Base-by-base conservation (phyloP, 2,888 invertebrate species). In the Patella ulyssiponensis region DNA sequence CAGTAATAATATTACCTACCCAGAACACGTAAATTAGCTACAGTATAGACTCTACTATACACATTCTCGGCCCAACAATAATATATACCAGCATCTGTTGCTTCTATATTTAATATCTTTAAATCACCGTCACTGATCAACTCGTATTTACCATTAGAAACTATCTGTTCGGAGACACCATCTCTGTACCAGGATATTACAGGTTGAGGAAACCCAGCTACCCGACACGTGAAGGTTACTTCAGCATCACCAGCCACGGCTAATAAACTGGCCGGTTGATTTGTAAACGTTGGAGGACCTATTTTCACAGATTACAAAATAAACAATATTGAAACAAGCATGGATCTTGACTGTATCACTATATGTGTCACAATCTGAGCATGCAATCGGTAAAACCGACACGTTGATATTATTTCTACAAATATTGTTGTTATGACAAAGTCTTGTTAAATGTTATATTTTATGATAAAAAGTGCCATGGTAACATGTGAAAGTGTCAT, bases 281-380 rank as follows among this genome's bases (percentile, higher is more conserved):
- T 1, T 11, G 17, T 52, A 64, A 76, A 76, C 27, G 64, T 51
- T 15, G 76, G 76, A 23, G 76, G 76, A 54, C 72, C 76, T 76
- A 64, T 44, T 9, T 44, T 44, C 9, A 44, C 44, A 9, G 44
- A 44, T 44, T 44, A 44, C 7, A 44, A 9, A 44, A 44, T 44
- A 44, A 44, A 44, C 9, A 44, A 44, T 44, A 9, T 44, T 44
- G 9, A 44, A 44, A 44, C 9, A 44, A 44, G 44, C 44, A 33
- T 5, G 33, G 33, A 33, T 33, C 33, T 33, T 33, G 33, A 33
- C 5, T 33, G 33, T 33, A 33, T 33, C 33, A 33, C 7, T n/a
- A 33, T 5, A 33, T 3, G 33, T 5, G 0, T 44, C 7, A 44
- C 44, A 44, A 44, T 44, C 44, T 9, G 44, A 44, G 44, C 7